phyloP scores from a whole-genome alignment of 2,797 vertebrate genomes.

The Macrochelys suwanniensis region DNA sequence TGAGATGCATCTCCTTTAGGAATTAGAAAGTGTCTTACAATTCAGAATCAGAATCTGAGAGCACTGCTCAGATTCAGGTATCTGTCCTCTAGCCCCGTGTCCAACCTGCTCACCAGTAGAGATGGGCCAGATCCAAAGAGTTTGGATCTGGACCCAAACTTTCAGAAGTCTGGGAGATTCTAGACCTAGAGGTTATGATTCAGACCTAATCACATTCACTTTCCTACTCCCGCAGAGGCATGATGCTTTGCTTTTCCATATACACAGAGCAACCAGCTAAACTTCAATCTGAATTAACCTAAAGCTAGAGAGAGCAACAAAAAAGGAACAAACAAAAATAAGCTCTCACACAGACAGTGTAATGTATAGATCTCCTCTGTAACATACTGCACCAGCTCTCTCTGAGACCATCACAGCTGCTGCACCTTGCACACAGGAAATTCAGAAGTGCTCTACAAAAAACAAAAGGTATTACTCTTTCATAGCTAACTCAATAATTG shows the following conservation, averaged over 20 bases:
- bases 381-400: not conserved
- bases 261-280: accelerated
- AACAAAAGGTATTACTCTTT: not conserved
- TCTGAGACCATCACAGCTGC: not conserved
- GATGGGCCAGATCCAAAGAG: accelerated
- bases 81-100: accelerated
- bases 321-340: not conserved
- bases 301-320: not conserved
- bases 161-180: not conserved
- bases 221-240: not conserved
- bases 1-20: not conserved
- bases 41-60: not conserved
- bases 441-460: not conserved
- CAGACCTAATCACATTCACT: not conserved
- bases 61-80: not conserved
- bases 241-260: not conserved
- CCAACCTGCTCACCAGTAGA: not conserved
- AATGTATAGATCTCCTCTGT: not conserved
- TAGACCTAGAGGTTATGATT: not conserved
- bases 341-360: not conserved
- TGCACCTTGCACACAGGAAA: not conserved
- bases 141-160: accelerated
- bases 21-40: not conserved
- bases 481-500: accelerated
- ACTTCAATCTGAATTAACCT: not conserved